phyloP scores from a whole-genome alignment of 1,140 invertebrate genomes.

The Glossosoma conforme region DNA sequence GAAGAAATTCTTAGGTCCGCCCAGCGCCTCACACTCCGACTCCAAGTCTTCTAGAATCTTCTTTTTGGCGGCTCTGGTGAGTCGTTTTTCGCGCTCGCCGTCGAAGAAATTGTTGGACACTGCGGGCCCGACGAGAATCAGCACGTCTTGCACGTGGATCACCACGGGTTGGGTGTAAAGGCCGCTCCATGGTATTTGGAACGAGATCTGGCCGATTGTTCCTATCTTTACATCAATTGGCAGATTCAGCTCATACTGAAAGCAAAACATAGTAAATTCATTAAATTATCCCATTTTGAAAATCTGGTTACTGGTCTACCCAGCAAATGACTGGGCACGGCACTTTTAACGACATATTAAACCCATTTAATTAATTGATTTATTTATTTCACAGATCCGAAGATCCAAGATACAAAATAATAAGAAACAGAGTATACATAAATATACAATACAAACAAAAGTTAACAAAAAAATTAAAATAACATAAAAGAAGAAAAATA shows the following conservation, averaged over 20 bases:
- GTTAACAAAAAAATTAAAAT: no score
- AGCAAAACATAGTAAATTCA: constrained; percentile 41
- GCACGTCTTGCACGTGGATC: constrained; percentile 70
- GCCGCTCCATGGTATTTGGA: constrained; percentile 75
- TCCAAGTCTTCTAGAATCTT: constrained; percentile 52
- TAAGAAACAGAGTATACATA: no score
- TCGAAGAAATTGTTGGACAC: constrained; percentile 64
- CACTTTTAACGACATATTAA: no score
- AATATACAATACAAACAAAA: no score
- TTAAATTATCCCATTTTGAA: no score
- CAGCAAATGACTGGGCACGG: no score
- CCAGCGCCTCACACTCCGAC: constrained; percentile 47
- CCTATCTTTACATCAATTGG: constrained; percentile 79
- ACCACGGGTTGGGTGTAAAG: constrained; percentile 65
- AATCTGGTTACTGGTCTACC: no score
- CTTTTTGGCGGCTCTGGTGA: constrained; percentile 67
- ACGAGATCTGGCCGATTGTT: constrained; percentile 66
- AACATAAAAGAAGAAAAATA: no score
- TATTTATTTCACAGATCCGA: no score
- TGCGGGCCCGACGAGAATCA: constrained; percentile 69
- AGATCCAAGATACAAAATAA: no score
- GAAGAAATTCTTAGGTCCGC: constrained; percentile 56
- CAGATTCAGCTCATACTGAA: constrained; percentile 72
- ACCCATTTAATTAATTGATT: no score
- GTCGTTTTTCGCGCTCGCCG: constrained; percentile 65